A percentile compares a stretch with the other conserved stretches of the same genome.
Conservation (phyloP, 2,888 invertebrate species). For the Heteromurus nitidus region DNA sequence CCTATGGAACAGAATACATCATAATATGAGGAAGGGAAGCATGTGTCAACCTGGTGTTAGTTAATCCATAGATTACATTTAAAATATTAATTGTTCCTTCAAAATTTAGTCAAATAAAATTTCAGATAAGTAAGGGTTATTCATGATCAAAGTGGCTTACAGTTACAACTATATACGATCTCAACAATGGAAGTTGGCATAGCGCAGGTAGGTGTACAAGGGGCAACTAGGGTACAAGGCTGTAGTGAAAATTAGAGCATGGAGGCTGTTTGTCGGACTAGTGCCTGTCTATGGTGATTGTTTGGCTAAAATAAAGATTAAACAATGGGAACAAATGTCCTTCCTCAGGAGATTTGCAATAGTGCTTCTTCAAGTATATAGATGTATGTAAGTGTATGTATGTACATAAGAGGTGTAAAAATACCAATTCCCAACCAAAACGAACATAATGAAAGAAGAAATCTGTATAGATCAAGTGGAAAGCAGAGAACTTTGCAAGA, state of each 20-base stretch:
- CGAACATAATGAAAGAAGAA: no score
- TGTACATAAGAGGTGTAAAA: background rate
- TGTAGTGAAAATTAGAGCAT: conserved; percentile 29
- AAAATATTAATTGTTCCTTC: no score
- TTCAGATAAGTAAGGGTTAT: conserved; percentile 1
- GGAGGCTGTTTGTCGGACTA: conserved; percentile 47
- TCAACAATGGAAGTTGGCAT: conserved; percentile 61
- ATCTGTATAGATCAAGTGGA: background rate
- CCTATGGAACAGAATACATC: conserved; percentile 37
- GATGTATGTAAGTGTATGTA: background rate
- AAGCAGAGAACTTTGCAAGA: background rate
- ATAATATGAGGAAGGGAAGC: no score
- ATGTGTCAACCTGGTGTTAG: no score
- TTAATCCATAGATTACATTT: no score
- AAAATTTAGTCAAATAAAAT: no score
- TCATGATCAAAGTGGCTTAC: conserved; percentile 21
- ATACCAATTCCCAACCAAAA: no score
- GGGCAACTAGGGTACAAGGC: background rate
- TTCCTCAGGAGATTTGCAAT: background rate
- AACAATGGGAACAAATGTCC: background rate
- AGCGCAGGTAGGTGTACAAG: conserved; percentile 10
- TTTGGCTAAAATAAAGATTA: conserved; percentile 55
- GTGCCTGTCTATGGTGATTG: conserved; percentile 34
- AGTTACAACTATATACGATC: conserved; percentile 30
- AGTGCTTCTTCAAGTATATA: background rate